Percentiles rank a stretch among this genome's conserved stretches.
Conservation (phyloP, 2,888 invertebrate species). For the Melieria omissa region DNA sequence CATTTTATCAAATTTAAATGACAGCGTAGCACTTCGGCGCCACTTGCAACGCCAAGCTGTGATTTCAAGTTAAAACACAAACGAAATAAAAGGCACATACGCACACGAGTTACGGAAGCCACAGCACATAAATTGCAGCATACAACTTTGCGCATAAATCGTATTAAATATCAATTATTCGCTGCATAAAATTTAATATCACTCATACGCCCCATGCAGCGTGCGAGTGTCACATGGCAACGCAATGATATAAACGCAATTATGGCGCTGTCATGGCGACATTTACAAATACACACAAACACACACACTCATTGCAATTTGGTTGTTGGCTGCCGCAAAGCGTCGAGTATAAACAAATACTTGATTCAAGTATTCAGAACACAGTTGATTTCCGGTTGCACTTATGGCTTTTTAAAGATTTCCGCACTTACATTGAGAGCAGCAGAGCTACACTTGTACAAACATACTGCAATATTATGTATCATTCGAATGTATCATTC, state of each 20-base stretch:
- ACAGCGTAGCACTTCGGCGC: no score
- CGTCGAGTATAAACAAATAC: slow-evolving; percentile 1
- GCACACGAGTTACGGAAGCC: background rate
- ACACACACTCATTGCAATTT: no score
- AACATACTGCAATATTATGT: no score
- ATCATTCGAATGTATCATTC: no score
- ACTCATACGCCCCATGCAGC: slow-evolving; percentile 17
- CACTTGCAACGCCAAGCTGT: no score
- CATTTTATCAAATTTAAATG: no score
- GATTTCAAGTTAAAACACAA: background rate
- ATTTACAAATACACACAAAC: no score
- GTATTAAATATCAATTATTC: slow-evolving; percentile 17
- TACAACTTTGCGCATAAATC: slow-evolving; percentile 1
- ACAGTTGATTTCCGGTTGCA: slow-evolving; percentile 57
- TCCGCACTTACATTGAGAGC: slow-evolving; percentile 50
- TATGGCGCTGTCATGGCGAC: no score
- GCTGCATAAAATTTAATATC: slow-evolving; percentile 5
- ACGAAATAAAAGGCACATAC: background rate
- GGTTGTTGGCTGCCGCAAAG: no score
- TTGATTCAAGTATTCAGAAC: slow-evolving; percentile 25
- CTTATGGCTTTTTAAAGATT: slow-evolving; percentile 59
- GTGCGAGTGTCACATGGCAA: background rate
- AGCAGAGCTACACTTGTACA: no score
- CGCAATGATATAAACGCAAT: no score
- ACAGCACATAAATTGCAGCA: no score